Evolutionary conservation across 1,140 invertebrate species (phyloP).

Genomic region (Macrosteles quadrilineatus): DNA sequence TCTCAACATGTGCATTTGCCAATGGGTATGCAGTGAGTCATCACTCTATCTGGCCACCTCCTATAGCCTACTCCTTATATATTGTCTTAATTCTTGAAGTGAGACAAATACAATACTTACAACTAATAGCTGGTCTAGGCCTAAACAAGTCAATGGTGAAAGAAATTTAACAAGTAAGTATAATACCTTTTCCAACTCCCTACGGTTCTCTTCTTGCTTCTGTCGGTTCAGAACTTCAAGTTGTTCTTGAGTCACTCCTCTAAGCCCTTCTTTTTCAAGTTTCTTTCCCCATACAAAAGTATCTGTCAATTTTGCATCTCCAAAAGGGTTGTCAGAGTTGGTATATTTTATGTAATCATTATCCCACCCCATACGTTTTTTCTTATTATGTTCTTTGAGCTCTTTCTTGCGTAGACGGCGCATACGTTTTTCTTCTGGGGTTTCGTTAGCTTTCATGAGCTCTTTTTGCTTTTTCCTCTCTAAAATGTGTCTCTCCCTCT

Average conservation of each 20-base stretch:
- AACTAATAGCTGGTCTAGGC: too few species aligned
- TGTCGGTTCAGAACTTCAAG: slow-evolving; percentile 81
- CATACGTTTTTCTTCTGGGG: slow-evolving; percentile 90
- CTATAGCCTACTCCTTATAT: too few species aligned
- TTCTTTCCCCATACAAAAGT: slow-evolving; percentile 98
- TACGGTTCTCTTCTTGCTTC: slow-evolving; percentile 89
- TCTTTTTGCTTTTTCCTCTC: slow-evolving; percentile 78
- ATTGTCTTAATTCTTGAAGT: too few species aligned
- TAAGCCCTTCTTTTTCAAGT: slow-evolving; percentile 90
- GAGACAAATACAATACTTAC: too few species aligned
- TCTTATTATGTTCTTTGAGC: slow-evolving; percentile 84
- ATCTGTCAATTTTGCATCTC: slow-evolving; percentile 89
- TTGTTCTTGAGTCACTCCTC: slow-evolving; percentile 75
- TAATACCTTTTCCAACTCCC: slow-evolving; percentile 80
- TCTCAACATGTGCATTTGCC: too few species aligned
- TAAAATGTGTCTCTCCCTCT: slow-evolving; percentile 63
- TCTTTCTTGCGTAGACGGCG: slow-evolving; percentile 88
- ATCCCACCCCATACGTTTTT: slow-evolving; percentile 94
- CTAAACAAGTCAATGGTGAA: too few species aligned
- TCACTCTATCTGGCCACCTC: too few species aligned
- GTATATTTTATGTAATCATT: slow-evolving; percentile 96
- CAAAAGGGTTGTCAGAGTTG: slow-evolving; percentile 98
- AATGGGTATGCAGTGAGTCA: too few species aligned
- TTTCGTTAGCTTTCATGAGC: slow-evolving; percentile 85
- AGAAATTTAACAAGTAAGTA: too few species aligned